A percentile compares a stretch with the other conserved stretches of the same genome.
These are phyloP conservation scores for Champsocephalus gunnari DNA, from an alignment of 2,797 vertebrate genomes.

Conservation along the genomic window DNA sequence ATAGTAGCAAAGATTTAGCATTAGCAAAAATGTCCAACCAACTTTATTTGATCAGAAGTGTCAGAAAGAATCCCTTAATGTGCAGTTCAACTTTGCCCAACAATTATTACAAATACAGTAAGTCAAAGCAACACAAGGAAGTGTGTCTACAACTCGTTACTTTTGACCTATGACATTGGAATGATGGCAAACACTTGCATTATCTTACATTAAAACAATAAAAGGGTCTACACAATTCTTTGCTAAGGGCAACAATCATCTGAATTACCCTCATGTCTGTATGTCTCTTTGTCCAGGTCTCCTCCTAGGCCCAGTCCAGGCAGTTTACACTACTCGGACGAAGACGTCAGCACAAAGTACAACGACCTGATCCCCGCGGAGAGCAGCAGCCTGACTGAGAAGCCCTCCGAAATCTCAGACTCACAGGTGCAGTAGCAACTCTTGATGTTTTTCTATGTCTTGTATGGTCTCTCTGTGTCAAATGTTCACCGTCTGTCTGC, in stretches of 20 bases:
- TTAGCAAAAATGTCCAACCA: neutral
- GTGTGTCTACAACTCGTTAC: neutral
- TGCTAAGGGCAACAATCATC: neutral
- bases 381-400: constrained; percentile 97
- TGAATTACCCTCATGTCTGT: constrained; percentile 6
- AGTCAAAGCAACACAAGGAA: neutral
- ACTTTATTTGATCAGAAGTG: neutral
- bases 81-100: neutral
- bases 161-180: no score
- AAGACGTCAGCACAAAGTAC: constrained; percentile 96
- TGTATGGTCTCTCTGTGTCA: neutral
- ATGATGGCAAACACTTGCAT: neutral
- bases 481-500: constrained; percentile 28
- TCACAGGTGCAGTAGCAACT: constrained; percentile 88
- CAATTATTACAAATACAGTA: neutral
- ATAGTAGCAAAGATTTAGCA: neutral
- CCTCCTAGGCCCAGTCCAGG: constrained; percentile 96
- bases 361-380: constrained; percentile 96
- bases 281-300: constrained; percentile 81
- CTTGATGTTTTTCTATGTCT: neutral
- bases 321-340: constrained; percentile 96
- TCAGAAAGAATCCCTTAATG: neutral
- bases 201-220: neutral
- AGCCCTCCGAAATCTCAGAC: constrained; percentile 96
- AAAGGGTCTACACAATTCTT: neutral